Conservation (phyloP, 2,888 invertebrate species). For the Agrilus biguttatus region DNA sequence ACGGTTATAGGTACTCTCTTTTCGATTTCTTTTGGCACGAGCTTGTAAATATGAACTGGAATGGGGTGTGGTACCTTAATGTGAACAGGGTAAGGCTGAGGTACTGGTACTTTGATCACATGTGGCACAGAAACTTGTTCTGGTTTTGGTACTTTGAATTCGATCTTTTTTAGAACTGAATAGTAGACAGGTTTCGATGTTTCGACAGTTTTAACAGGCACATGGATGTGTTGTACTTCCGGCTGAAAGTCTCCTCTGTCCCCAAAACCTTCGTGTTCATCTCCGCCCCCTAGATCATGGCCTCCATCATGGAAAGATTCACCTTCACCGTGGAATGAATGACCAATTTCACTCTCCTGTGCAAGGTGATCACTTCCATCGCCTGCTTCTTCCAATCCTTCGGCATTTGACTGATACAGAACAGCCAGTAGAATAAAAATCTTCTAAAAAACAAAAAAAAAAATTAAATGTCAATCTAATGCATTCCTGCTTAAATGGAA, state of each 20-base stretch:
- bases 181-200: constrained; percentile 55
- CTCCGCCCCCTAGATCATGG: constrained; percentile 24
- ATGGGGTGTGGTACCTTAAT: constrained; percentile 57
- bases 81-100: constrained; percentile 61
- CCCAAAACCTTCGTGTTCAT: constrained; percentile 32
- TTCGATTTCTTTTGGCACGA: constrained; percentile 56
- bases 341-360: constrained; percentile 21
- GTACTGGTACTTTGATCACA: constrained; percentile 55
- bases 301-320: constrained; percentile 11
- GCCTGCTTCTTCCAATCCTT: constrained; percentile 28
- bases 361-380: constrained; percentile 10
- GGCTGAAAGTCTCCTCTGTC: constrained; percentile 17
- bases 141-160: constrained; percentile 59
- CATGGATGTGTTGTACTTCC: constrained; percentile 40
- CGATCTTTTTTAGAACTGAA: constrained; percentile 56
- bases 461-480: too few relatives aligned
- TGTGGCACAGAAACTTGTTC: constrained; percentile 57
- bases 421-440: too few relatives aligned
- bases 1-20: constrained; percentile 61
- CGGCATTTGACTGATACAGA: constrained; percentile 15
- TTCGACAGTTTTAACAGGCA: constrained; percentile 46
- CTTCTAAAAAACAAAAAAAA: too few relatives aligned
- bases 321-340: constrained; percentile 31
- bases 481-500: too few relatives aligned
- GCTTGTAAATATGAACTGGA: constrained; percentile 57